Percentiles rank a stretch among this genome's conserved stretches.
These are phyloP conservation scores for Budorcas taxicolor DNA, from an alignment of 2,113 vertebrate genomes.

Conservation along the genomic window DNA sequence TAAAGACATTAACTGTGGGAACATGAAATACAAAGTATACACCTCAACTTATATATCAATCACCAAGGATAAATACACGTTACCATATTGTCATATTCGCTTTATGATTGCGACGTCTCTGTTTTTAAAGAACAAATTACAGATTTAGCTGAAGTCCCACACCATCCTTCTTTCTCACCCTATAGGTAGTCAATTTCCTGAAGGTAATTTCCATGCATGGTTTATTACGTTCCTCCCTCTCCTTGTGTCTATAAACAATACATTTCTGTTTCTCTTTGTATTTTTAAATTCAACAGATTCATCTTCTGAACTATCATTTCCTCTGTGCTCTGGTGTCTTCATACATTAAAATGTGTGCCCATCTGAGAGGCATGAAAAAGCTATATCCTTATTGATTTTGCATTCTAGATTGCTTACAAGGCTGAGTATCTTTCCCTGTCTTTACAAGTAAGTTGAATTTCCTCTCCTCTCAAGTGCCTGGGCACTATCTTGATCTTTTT, in stretches of 20 bases:
- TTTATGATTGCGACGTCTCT: not conserved
- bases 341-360: not conserved
- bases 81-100: not conserved
- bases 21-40: not conserved
- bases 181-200: not conserved
- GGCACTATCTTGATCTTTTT: not conserved
- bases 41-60: not conserved
- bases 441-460: not conserved
- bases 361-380: not conserved
- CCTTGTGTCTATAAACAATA: not conserved
- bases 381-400: not conserved
- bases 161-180: not conserved
- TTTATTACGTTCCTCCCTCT: not conserved
- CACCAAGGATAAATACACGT: not conserved
- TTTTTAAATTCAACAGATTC: not conserved
- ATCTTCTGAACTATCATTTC: not conserved
- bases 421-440: not conserved
- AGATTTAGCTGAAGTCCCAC: not conserved
- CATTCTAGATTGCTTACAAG: not conserved
- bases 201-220: not conserved
- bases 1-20: not conserved
- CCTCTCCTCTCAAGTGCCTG: not conserved
- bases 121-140: not conserved
- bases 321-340: not conserved
- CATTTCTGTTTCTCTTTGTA: not conserved